phyloP scores from a whole-genome alignment of 2,797 vertebrate genomes.

The Tangara arthus region DNA sequence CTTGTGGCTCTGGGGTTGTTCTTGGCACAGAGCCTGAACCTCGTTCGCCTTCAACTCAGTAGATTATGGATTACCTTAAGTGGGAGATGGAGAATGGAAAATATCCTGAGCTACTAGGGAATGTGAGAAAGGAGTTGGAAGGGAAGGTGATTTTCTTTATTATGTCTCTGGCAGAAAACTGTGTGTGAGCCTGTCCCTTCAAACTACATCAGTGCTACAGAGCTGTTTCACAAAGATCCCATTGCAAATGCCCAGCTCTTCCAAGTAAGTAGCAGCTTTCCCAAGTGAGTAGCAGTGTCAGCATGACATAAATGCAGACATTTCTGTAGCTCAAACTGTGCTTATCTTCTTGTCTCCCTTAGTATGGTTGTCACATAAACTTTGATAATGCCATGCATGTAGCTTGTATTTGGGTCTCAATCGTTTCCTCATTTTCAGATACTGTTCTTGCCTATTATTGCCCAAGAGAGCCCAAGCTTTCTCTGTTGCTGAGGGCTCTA shows the following conservation, averaged over 20 bases:
- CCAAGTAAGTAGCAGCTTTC: constrained; percentile 89
- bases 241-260: constrained; percentile 86
- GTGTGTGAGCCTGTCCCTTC: constrained; percentile 65
- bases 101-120: neutral
- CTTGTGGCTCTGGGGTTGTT: neutral
- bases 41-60: neutral
- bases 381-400: neutral
- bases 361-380: neutral
- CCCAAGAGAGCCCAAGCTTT: neutral
- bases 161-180: constrained; percentile 74
- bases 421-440: neutral
- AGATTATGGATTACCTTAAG: neutral
- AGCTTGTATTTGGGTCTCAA: neutral
- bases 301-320: rapidly evolving
- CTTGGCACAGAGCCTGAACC: neutral
- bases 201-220: constrained; percentile 80
- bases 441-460: neutral
- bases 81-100: neutral
- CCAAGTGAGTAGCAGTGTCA: constrained; percentile 78
- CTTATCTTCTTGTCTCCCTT: neutral
- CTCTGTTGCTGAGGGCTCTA: neutral
- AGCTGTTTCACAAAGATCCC: constrained; percentile 79
- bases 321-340: neutral
- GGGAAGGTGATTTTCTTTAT: neutral
- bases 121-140: neutral